Evolutionary conservation across 2,113 vertebrate species (phyloP).

Genomic region (human): GRCh38 chr4:161908501-161909000

Average conservation of each 20-base stretch:
- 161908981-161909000: neutral
- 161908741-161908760: neutral
- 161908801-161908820: neutral
- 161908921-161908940: neutral
- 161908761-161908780: neutral
- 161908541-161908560: neutral
- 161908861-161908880: neutral
- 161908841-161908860: neutral
- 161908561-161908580: neutral
- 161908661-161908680: neutral
- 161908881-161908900: neutral
- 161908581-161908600: neutral
- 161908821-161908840: neutral
- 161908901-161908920: neutral
- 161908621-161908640: conserved; percentile 14
- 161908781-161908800: neutral
- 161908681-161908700: neutral
- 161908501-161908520: neutral
- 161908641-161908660: neutral
- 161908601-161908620: neutral
- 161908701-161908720: neutral
- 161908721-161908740: neutral
- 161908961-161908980: neutral
- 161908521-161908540: neutral
- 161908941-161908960: neutral